Evolutionary conservation across 2,888 invertebrate species (phyloP).

Genomic region (Chloromyia formosa): DNA sequence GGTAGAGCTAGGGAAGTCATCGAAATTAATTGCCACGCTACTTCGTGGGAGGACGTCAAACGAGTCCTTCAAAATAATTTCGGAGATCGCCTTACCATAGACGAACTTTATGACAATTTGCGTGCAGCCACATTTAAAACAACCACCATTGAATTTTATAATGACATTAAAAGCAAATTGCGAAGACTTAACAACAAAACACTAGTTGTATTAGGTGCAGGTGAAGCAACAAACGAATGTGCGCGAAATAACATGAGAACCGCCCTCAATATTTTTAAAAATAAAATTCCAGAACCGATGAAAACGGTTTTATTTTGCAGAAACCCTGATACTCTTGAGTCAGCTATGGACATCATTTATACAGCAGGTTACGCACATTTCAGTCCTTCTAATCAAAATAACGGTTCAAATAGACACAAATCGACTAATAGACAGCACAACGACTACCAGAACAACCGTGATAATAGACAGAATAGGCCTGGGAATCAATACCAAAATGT

Average conservation of each 20-base stretch:
- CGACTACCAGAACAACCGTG: neutral
- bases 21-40: conserved; percentile 43
- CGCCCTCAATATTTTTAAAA: conserved; percentile 50
- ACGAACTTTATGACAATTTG: conserved; percentile 42
- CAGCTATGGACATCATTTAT: conserved; percentile 47
- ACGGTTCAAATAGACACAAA: neutral
- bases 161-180: conserved; percentile 43
- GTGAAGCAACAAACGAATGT: conserved; percentile 24
- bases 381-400: neutral
- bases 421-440: neutral
- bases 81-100: conserved; percentile 37
- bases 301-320: conserved; percentile 44
- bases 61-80: conserved; percentile 40
- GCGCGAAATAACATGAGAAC: conserved; percentile 48
- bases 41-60: conserved; percentile 41
- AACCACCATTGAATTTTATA: conserved; percentile 44
- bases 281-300: conserved; percentile 51
- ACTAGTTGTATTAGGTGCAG: conserved; percentile 21
- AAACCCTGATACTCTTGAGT: conserved; percentile 47
- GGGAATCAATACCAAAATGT: neutral
- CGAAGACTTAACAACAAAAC: conserved; percentile 49
- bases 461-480: too few relatives aligned
- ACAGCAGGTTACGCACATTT: conserved; percentile 47
- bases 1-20: conserved; percentile 41
- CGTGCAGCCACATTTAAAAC: conserved; percentile 39